Evolutionary conservation across 2,797 vertebrate species (phyloP).

Genomic region (Betta splendens): DNA sequence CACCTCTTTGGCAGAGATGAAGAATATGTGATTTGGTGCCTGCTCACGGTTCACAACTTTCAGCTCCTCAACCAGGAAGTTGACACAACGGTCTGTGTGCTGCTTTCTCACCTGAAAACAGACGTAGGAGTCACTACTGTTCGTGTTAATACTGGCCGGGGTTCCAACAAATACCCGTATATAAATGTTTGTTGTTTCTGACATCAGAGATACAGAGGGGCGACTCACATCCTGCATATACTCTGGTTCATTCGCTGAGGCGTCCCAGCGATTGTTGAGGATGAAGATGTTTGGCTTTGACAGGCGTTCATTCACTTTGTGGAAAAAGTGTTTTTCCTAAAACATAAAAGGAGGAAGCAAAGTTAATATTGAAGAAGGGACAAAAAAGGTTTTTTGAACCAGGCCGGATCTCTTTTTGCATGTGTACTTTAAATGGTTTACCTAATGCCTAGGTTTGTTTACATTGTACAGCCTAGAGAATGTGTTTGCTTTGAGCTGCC

Average conservation of each 20-base stretch:
- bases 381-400: background rate
- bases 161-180: too few relatives aligned
- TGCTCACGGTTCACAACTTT: slow-evolving; percentile 90
- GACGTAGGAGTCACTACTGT: too few relatives aligned
- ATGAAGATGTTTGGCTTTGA: slow-evolving; percentile 99
- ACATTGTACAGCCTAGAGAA: background rate
- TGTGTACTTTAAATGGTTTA: slow-evolving; percentile 14
- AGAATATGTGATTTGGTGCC: slow-evolving; percentile 94
- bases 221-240: slow-evolving; percentile 98
- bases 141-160: too few relatives aligned
- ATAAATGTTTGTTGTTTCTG: background rate
- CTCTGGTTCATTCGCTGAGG: slow-evolving; percentile 95
- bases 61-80: slow-evolving; percentile 95
- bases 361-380: background rate
- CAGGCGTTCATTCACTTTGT: slow-evolving; percentile 96
- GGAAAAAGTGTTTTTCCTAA: slow-evolving; percentile 98
- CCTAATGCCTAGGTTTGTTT: slow-evolving; percentile 19
- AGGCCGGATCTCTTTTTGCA: background rate
- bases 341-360: background rate
- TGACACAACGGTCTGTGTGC: slow-evolving; percentile 95
- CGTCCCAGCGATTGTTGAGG: slow-evolving; percentile 98
- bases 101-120: slow-evolving; percentile 89
- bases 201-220: background rate
- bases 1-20: slow-evolving; percentile 97
- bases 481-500: slow-evolving; percentile 36